Conservation (phyloP, 2,888 invertebrate genomes). For the Tanytarsus gracilentus region DNA sequence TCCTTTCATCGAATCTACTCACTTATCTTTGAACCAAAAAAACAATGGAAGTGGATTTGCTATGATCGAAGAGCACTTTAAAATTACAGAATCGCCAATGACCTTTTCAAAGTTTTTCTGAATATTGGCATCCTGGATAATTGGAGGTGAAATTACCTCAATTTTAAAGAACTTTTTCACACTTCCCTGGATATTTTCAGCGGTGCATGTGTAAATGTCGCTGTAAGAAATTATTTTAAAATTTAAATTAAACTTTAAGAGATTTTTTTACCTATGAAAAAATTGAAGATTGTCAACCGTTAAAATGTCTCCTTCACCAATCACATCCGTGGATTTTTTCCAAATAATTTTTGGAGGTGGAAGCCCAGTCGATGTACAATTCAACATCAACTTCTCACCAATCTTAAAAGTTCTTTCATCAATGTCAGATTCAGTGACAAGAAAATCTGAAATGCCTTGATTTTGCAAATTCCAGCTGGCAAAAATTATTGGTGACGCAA, state of each 20-base stretch:
- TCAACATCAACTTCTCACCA: slow-evolving; percentile 43
- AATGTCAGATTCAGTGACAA: slow-evolving; percentile 13
- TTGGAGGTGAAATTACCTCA: slow-evolving; percentile 40
- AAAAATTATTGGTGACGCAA: slow-evolving; percentile 44
- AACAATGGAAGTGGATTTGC: slow-evolving; percentile 32
- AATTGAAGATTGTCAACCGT: slow-evolving; percentile 1
- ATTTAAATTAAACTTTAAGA: neutral
- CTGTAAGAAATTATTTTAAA: neutral
- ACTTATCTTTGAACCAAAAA: slow-evolving; percentile 32
- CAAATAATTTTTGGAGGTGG: slow-evolving; percentile 43
- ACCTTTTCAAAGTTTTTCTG: slow-evolving; percentile 30
- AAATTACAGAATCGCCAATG: slow-evolving; percentile 30
- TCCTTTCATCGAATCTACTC: neutral
- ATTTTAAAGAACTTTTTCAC: slow-evolving; percentile 47
- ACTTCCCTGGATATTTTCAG: slow-evolving; percentile 51
- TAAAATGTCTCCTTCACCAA: slow-evolving; percentile 2
- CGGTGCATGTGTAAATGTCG: slow-evolving; percentile 51
- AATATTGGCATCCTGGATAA: slow-evolving; percentile 10
- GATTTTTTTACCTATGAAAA: neutral
- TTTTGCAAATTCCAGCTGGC: slow-evolving; percentile 33
- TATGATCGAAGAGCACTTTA: slow-evolving; percentile 31
- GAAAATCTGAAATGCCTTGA: slow-evolving; percentile 9
- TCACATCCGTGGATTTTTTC: slow-evolving; percentile 11
- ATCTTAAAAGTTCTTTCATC: slow-evolving; percentile 36
- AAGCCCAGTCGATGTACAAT: slow-evolving; percentile 44